Conservation (phyloP, 37 sponge, comb jelly and placozoan species). For the Cladorhizidae sp. region DNA sequence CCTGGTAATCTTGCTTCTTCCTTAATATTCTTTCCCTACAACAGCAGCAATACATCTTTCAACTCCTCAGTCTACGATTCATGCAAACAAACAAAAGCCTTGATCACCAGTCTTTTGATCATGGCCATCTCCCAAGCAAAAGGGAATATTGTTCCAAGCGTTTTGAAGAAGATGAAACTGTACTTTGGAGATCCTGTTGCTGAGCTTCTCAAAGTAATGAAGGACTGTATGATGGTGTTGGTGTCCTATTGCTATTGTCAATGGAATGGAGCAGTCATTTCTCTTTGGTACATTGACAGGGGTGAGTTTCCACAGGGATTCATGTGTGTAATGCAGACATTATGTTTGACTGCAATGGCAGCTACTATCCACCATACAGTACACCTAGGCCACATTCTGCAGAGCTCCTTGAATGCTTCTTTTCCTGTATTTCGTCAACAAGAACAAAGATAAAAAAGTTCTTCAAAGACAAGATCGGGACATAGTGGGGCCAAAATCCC, state of each 20-base stretch:
- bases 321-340: too few relatives aligned
- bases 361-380: too few relatives aligned
- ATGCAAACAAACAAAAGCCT: not conserved
- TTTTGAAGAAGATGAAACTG: not conserved
- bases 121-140: slow-evolving; percentile 16
- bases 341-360: too few relatives aligned
- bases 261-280: slow-evolving; percentile 38
- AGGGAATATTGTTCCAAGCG: not conserved
- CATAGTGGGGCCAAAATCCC: too few relatives aligned
- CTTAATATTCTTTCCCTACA: slow-evolving; percentile 30
- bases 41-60: not conserved
- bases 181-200: slow-evolving; percentile 30
- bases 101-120: not conserved
- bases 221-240: slow-evolving; percentile 28
- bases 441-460: too few relatives aligned
- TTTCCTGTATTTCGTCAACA: too few relatives aligned
- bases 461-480: too few relatives aligned
- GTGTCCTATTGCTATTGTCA: slow-evolving; percentile 22
- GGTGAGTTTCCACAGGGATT: slow-evolving; percentile 20
- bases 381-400: too few relatives aligned
- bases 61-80: not conserved
- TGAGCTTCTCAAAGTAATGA: slow-evolving; percentile 16
- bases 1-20: slow-evolving; percentile 59
- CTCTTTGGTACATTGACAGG: slow-evolving; percentile 36
- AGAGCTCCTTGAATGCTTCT: too few relatives aligned